phyloP scores from a whole-genome alignment of 2,113 vertebrate species.

The Hylia prasina region DNA sequence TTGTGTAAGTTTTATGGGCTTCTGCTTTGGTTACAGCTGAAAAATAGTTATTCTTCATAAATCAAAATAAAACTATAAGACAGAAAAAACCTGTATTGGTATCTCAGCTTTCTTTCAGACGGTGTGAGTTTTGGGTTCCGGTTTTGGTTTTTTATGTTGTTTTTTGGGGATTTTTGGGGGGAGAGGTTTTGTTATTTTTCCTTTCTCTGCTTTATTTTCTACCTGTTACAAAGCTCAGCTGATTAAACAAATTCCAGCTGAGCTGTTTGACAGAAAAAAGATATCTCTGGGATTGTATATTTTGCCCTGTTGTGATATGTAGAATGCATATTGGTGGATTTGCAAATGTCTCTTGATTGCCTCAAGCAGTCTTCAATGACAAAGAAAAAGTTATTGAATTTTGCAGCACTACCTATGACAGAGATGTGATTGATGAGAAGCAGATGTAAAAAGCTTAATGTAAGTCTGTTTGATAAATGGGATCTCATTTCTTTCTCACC shows the following conservation, averaged over 20 bases:
- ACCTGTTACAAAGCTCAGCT: neutral
- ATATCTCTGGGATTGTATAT: neutral
- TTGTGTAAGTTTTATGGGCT: neutral
- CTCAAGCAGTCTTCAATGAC: neutral
- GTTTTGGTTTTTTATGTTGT: accelerated
- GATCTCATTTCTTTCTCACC: neutral
- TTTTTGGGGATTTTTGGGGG: too few relatives aligned
- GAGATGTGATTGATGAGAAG: neutral
- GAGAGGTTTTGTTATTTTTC: accelerated
- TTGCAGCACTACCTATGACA: neutral
- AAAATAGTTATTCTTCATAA: neutral
- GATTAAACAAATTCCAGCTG: neutral
- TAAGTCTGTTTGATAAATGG: neutral
- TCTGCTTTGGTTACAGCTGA: neutral
- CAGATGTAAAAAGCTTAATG: conserved; percentile 3
- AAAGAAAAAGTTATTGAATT: conserved; percentile 2
- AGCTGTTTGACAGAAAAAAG: neutral
- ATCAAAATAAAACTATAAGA: neutral
- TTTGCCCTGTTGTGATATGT: neutral
- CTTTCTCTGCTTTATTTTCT: neutral
- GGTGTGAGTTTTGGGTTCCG: accelerated
- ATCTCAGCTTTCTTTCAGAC: neutral
- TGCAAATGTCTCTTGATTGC: neutral
- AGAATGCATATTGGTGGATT: neutral
- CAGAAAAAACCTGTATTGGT: accelerated